These are phyloP conservation scores for Paracentrotus lividus DNA, from an alignment of 53 echinoderm and acorn worm species.

Conservation along the genomic window DNA sequence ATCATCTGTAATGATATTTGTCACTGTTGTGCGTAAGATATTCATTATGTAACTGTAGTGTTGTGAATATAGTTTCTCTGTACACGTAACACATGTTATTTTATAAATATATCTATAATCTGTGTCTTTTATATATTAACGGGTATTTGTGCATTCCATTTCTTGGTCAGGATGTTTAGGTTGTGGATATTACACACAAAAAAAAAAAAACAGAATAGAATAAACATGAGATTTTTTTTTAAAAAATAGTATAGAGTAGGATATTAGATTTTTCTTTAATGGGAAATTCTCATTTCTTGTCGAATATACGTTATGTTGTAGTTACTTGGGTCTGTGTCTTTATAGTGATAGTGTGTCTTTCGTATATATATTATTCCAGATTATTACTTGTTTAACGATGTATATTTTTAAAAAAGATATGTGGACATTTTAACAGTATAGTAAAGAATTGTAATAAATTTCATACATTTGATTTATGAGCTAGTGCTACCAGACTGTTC, in stretches of 20 bases:
- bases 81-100: background rate
- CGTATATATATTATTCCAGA: background rate
- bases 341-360: background rate
- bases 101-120: background rate
- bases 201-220: background rate
- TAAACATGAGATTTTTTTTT: background rate
- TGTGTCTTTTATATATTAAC: background rate
- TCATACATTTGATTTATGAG: background rate
- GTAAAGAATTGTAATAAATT: conserved; percentile 3
- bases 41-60: background rate
- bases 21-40: no score
- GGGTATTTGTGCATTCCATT: conserved; percentile 21
- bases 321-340: background rate
- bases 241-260: background rate
- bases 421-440: background rate
- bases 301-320: background rate
- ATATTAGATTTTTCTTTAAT: background rate
- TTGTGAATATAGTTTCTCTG: background rate
- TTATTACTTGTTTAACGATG: background rate
- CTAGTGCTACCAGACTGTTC: no score
- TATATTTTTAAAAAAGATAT: background rate
- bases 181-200: background rate
- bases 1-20: no score
- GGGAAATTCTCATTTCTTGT: background rate
- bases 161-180: background rate